phyloP scores from a whole-genome alignment of 2,113 vertebrate species.

The Dicentrarchus labrax region DNA sequence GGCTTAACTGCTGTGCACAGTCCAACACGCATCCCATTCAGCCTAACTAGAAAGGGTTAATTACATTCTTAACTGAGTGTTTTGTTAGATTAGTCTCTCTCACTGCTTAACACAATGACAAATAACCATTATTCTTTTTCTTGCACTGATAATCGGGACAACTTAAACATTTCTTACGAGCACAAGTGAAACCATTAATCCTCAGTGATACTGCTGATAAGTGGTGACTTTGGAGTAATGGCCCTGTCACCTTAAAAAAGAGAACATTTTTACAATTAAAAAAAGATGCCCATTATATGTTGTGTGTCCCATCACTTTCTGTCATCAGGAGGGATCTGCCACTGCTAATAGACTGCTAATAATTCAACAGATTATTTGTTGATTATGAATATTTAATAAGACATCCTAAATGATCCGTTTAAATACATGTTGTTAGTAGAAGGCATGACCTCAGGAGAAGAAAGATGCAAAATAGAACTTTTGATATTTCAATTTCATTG shows the following conservation, averaged over 20 bases:
- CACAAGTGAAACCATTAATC: conserved; percentile 99
- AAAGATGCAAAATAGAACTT: background rate
- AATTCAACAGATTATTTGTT: conserved; percentile 80
- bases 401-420: conserved; percentile 12
- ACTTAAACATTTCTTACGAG: conserved; percentile 98
- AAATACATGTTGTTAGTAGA: background rate
- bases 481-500: background rate
- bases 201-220: conserved; percentile 97
- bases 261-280: conserved; percentile 98
- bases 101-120: conserved; percentile 95
- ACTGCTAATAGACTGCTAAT: conserved; percentile 90
- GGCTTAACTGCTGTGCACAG: conserved; percentile 42
- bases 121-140: conserved; percentile 99
- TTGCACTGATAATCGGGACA: conserved; percentile 98
- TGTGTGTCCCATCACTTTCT: conserved; percentile 87
- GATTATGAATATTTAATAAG: conserved; percentile 18
- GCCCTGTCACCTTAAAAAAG: conserved; percentile 91
- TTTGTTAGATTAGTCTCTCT: conserved; percentile 92
- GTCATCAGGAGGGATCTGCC: conserved; percentile 92
- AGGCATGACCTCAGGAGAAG: background rate
- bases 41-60: conserved; percentile 89
- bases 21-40: conserved; percentile 44
- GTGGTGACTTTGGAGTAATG: conserved; percentile 98
- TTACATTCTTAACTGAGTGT: conserved; percentile 84
- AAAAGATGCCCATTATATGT: conserved; percentile 95